phyloP scores from a whole-genome alignment of 2,888 invertebrate species.

The Pterostichus madidus region DNA sequence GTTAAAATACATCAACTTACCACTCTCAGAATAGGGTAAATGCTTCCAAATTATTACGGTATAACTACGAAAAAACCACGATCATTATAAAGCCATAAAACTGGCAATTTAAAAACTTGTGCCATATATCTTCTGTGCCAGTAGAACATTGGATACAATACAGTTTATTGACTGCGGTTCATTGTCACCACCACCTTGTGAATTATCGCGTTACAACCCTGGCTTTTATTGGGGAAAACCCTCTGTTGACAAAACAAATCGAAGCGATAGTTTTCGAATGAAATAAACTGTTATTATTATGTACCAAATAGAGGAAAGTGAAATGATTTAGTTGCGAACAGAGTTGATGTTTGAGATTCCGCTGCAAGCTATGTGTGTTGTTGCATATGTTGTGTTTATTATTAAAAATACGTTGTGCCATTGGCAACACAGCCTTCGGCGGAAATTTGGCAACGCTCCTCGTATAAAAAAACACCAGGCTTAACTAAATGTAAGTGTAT shows the following conservation, averaged over 20 bases:
- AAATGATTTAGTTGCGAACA: constrained; percentile 3
- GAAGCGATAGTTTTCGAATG: constrained; percentile 6
- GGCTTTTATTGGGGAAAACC: constrained; percentile 3
- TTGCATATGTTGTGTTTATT: constrained; percentile 28
- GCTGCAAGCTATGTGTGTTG: constrained; percentile 10
- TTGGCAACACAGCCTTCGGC: constrained; percentile 47
- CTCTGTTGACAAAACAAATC: constrained; percentile 24
- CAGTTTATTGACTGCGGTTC: constrained; percentile 22
- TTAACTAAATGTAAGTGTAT: constrained; percentile 1
- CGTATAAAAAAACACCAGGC: constrained; percentile 16
- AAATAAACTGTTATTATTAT: constrained; percentile 9
- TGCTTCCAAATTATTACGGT: neutral
- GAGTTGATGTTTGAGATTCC: neutral
- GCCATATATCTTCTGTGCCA: constrained; percentile 24
- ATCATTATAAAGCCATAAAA: constrained; percentile 13
- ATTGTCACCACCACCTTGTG: constrained; percentile 37
- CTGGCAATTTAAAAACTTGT: constrained; percentile 18
- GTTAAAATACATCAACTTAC: no score
- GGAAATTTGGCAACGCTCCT: constrained; percentile 45
- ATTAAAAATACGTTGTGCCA: constrained; percentile 52
- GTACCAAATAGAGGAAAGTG: constrained; percentile 5
- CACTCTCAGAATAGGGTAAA: no score
- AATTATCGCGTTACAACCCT: constrained; percentile 19
- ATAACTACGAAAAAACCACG: neutral
- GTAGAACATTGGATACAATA: constrained; percentile 18